These are phyloP conservation scores for Psittacara wagleri DNA, from an alignment of 2,113 vertebrate genomes.

Conservation along the genomic window DNA sequence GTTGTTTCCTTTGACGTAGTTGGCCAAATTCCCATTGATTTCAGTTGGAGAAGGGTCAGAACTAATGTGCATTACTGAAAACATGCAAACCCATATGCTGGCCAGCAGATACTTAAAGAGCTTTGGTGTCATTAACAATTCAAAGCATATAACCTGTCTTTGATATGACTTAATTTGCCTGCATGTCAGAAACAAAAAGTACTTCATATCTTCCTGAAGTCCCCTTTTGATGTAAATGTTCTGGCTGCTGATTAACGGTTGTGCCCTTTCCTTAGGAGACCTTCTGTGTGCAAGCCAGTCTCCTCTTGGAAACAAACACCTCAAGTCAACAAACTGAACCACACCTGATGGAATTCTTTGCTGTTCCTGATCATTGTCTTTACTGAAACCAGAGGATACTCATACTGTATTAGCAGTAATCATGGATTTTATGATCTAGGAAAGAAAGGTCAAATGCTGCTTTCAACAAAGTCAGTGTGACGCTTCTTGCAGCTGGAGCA, in stretches of 20 bases:
- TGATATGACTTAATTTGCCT: conserved; percentile 22
- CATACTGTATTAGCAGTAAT: neutral
- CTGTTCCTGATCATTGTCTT: neutral
- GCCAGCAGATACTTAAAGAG: conserved; percentile 15
- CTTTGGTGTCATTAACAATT: neutral
- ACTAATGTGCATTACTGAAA: neutral
- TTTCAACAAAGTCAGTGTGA: neutral
- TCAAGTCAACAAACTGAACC: neutral
- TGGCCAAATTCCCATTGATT: conserved; percentile 36
- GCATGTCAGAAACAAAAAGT: neutral
- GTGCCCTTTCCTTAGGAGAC: neutral
- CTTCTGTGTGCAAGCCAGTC: neutral
- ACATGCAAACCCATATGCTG: neutral
- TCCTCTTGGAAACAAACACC: neutral
- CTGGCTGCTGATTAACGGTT: neutral
- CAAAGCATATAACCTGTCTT: neutral
- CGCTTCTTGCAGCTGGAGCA: neutral
- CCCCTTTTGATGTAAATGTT: neutral
- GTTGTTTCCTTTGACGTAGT: conserved; percentile 14
- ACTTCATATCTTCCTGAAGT: neutral
- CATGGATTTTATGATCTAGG: neutral
- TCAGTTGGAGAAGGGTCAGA: conserved; percentile 2
- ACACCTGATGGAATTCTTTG: neutral
- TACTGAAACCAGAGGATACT: neutral
- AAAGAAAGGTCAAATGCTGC: neutral